These are phyloP conservation scores for Monomorium pharaonis DNA, from an alignment of 1,140 invertebrate species.

Conservation along the genomic window DNA sequence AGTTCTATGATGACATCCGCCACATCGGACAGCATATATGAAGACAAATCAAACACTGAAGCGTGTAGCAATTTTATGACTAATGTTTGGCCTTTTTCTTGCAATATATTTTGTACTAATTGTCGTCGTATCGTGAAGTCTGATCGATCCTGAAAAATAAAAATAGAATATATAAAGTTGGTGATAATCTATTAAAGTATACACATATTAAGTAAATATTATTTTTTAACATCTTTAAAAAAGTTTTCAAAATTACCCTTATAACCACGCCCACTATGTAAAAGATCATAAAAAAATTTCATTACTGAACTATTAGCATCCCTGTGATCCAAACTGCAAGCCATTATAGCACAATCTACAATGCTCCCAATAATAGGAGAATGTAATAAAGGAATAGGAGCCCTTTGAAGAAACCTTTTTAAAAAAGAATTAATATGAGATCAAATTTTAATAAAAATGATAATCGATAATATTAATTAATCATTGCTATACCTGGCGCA, in stretches of 20 bases:
- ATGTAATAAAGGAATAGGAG: slow-evolving; percentile 92
- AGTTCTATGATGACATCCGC: slow-evolving; percentile 94
- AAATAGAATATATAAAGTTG: slow-evolving; percentile 2
- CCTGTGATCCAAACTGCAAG: slow-evolving; percentile 94
- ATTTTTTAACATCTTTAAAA: slow-evolving; percentile 21
- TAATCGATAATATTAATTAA: slow-evolving; percentile 2
- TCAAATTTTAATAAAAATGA: not conserved
- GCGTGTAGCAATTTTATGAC: slow-evolving; percentile 92
- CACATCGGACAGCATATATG: slow-evolving; percentile 93
- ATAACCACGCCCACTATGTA: slow-evolving; percentile 88
- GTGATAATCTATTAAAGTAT: slow-evolving; percentile 3
- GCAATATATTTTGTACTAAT: slow-evolving; percentile 88
- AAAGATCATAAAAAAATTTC: slow-evolving; percentile 95
- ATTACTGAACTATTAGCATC: slow-evolving; percentile 98
- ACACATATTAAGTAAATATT: not conserved
- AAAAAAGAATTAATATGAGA: slow-evolving; percentile 7
- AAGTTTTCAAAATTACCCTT: slow-evolving; percentile 80
- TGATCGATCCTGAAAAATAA: slow-evolving; percentile 82
- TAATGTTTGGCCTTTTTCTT: slow-evolving; percentile 90
- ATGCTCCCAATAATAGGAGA: slow-evolving; percentile 90
- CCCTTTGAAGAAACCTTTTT: slow-evolving; percentile 93
- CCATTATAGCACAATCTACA: slow-evolving; percentile 93
- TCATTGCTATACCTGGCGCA: slow-evolving; percentile 88
- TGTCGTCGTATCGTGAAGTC: slow-evolving; percentile 87
- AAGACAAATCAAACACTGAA: slow-evolving; percentile 92